Evolutionary conservation across 2,888 invertebrate species (phyloP).

Genomic region (Drosophila affinis): DNA sequence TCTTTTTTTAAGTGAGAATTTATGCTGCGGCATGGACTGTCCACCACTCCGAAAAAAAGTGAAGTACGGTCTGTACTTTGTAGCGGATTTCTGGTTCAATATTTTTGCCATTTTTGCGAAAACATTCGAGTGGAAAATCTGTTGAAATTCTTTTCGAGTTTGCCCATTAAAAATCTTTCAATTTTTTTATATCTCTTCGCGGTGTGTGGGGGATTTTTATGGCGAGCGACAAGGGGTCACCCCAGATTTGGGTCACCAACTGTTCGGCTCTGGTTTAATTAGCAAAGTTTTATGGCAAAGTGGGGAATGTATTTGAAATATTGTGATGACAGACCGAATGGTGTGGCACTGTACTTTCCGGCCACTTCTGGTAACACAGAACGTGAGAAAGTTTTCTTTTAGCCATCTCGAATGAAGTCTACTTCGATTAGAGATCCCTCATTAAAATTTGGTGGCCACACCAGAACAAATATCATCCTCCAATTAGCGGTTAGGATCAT

Average conservation of each 20-base stretch:
- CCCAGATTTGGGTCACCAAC: slow-evolving; percentile 36
- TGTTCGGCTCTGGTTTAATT: slow-evolving; percentile 54
- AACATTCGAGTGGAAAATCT: slow-evolving; percentile 30
- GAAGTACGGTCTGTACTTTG: slow-evolving; percentile 7
- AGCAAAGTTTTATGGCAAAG: slow-evolving; percentile 56
- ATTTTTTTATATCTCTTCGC: slow-evolving; percentile 32
- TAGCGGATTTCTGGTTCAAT: slow-evolving; percentile 22
- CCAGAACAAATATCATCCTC: slow-evolving; percentile 26
- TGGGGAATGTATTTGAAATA: slow-evolving; percentile 15
- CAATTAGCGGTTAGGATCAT: slow-evolving; percentile 74
- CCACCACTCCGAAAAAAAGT: slow-evolving; percentile 5
- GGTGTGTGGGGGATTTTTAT: slow-evolving; percentile 8
- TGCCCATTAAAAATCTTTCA: slow-evolving; percentile 42
- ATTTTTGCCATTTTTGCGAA: slow-evolving; percentile 23
- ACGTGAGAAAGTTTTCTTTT: slow-evolving; percentile 45
- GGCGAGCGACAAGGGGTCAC: slow-evolving; percentile 30
- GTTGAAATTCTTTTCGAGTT: slow-evolving; percentile 7
- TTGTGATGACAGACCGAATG: slow-evolving; percentile 45
- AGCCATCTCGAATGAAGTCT: not conserved
- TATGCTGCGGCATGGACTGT: not conserved
- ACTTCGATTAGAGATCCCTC: slow-evolving; percentile 8
- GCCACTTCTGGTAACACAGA: not conserved
- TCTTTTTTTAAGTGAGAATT: not conserved
- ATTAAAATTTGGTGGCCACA: slow-evolving; percentile 51
- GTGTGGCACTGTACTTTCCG: not conserved